A percentile compares a stretch with the other conserved stretches of the same genome.
Evolutionary conservation across 2,888 invertebrate genomes (phyloP).

Genomic region (Microctonus aethiopoides): DNA sequence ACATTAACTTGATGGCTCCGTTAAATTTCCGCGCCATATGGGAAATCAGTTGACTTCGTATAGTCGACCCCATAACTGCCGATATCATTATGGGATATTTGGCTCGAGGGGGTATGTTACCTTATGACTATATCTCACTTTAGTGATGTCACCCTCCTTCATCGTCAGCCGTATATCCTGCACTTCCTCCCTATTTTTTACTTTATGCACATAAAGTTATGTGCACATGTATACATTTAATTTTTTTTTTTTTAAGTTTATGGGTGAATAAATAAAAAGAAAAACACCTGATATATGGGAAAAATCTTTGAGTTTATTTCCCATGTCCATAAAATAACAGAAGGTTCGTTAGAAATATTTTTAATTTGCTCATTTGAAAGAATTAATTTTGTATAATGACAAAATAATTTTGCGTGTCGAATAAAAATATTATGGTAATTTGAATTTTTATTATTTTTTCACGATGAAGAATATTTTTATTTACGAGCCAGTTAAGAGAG

Average conservation of each 20-base stretch:
- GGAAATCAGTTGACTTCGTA: constrained; percentile 45
- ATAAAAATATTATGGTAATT: too few relatives aligned
- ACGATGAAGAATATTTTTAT: too few relatives aligned
- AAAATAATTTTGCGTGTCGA: too few relatives aligned
- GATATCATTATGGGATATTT: constrained; percentile 15
- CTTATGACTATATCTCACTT: background rate
- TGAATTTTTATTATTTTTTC: too few relatives aligned
- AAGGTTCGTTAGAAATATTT: constrained; percentile 38
- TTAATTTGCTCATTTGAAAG: background rate
- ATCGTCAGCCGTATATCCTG: constrained; percentile 45
- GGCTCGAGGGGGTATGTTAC: background rate
- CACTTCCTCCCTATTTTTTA: constrained; percentile 42
- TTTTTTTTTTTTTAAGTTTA: too few relatives aligned
- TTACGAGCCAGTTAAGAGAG: too few relatives aligned
- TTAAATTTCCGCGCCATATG: constrained; percentile 41
- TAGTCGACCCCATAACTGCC: constrained; percentile 18
- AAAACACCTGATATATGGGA: constrained; percentile 10
- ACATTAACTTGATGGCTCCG: too few relatives aligned
- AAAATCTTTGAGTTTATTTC: constrained; percentile 41
- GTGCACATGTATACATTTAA: constrained; percentile 9
- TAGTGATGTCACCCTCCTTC: constrained; percentile 36
- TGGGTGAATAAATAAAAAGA: background rate
- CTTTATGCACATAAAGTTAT: constrained; percentile 16
- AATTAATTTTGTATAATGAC: too few relatives aligned
- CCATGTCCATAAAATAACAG: constrained; percentile 47